Percentiles rank a stretch among this genome's conserved stretches.
Conservation (phyloP, 2,797 vertebrate species). For the Artibeus jamaicensis region DNA sequence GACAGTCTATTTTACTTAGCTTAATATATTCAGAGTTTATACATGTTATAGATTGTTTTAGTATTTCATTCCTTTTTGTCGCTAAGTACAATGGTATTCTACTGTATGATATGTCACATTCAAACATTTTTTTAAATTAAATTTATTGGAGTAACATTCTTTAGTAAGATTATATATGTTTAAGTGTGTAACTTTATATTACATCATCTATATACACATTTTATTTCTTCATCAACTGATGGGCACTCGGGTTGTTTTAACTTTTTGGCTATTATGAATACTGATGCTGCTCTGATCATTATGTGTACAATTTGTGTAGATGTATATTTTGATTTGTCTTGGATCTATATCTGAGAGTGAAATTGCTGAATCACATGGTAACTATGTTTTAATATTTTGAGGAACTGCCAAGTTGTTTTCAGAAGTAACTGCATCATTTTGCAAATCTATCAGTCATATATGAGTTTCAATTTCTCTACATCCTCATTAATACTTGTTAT, state of each 20-base stretch:
- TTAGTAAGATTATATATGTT: not conserved
- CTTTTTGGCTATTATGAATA: too few relatives aligned
- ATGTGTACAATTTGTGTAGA: not conserved
- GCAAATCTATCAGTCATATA: too few relatives aligned
- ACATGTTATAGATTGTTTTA: not conserved
- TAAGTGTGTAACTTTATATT: not conserved
- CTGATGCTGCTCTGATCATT: not conserved
- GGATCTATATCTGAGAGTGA: too few relatives aligned
- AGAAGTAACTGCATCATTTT: too few relatives aligned
- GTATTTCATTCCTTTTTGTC: not conserved
- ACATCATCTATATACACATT: not conserved
- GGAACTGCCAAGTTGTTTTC: too few relatives aligned
- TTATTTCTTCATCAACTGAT: not conserved
- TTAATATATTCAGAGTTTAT: not conserved
- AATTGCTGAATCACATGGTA: not conserved
- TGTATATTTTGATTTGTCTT: too few relatives aligned
- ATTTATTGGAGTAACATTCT: not conserved
- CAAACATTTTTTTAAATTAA: not conserved
- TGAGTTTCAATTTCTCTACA: too few relatives aligned
- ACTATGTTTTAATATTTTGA: too few relatives aligned
- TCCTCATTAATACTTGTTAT: not conserved
- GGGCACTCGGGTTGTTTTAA: not conserved
- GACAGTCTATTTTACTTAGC: not conserved
- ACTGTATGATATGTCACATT: not conserved
- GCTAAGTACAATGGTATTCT: not conserved